Conservation (phyloP, 1,140 invertebrate species). For the Eriosoma lanigerum region DNA sequence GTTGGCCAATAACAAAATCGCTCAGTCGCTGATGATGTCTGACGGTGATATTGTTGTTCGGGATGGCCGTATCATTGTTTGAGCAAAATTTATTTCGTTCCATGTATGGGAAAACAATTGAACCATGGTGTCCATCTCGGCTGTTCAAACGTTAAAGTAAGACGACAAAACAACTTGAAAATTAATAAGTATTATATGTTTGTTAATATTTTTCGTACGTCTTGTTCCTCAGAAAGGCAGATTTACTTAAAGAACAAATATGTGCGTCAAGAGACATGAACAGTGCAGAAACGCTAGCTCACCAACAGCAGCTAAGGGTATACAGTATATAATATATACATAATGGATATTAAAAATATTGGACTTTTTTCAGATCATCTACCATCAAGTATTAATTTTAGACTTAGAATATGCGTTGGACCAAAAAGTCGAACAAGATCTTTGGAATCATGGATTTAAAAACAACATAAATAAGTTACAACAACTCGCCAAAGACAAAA, state of each 20-base stretch:
- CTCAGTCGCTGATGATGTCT: not conserved
- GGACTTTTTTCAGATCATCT: constrained; percentile 69
- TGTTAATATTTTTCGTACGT: not conserved
- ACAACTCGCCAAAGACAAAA: constrained; percentile 73
- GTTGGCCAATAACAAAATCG: not conserved
- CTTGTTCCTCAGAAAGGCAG: constrained; percentile 64
- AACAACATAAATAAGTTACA: constrained; percentile 81
- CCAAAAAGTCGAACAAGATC: constrained; percentile 84
- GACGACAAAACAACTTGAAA: constrained; percentile 47
- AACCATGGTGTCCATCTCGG: constrained; percentile 71
- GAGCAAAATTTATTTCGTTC: not conserved
- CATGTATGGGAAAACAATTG: constrained; percentile 51
- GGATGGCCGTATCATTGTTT: too few species aligned
- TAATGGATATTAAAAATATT: too few species aligned
- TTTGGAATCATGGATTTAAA: constrained; percentile 88
- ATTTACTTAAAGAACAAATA: constrained; percentile 70
- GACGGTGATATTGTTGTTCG: not conserved
- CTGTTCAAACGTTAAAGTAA: constrained; percentile 71
- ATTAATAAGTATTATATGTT: not conserved
- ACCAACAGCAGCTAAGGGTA: constrained; percentile 67
- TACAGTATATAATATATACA: too few species aligned
- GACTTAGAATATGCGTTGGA: constrained; percentile 86
- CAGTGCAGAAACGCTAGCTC: constrained; percentile 66
- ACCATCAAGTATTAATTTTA: constrained; percentile 76
- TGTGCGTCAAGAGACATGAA: constrained; percentile 61